Base-by-base conservation (phyloP, 1,140 invertebrate species). In the Drosophila funebris region DNA sequence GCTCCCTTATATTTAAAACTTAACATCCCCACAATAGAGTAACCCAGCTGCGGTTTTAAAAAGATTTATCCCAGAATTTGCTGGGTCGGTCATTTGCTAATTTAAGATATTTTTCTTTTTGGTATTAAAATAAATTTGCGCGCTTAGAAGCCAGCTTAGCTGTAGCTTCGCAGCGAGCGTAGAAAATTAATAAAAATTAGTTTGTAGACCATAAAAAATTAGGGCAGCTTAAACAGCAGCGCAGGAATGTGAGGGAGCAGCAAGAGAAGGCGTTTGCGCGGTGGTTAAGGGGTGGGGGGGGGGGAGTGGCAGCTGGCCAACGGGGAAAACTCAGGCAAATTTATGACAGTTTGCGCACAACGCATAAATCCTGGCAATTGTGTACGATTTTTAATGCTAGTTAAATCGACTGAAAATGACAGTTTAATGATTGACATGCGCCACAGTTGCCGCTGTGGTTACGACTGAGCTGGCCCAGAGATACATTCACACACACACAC, bases 361-460 rank as follows among this genome's bases (percentile, higher is more conserved):
- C 71, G 83, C 83, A 88, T 88, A 83, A 88, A 88, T 88, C 83
- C 78, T 79, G 73, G 84, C 76, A 88, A 88, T 88, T 88, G 83
- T 88, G 76, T 72, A 75, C 84, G 83, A 89, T 83, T 88, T 88
- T 88, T 88, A 88, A 88, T 88, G 83, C 83, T 83, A 88, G 83
- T 88, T 88, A 88, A 88, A 88, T 88, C 83, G 83, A 88, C 76
- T 88, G 83, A 88, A 88, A 88, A 88, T 88, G 83, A 88, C 83
- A 88, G 83, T 88, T 88, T 88, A 88, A 88, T 88, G 83, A 88
- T 88, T 88, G 83, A 88, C 83, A 83, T 83, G 83, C 76, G 78
- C 74, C 74, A 53, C 60, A 62, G 74, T 71, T 72, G 76, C 62
- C 33, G 57, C 63, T 73, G 70, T 69, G 77, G 78, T 84, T 61